Evolutionary conservation across 2,888 invertebrate species (phyloP), one percentile per base, ranked within the genome.

Genomic region (Piscicola geometra): DNA sequence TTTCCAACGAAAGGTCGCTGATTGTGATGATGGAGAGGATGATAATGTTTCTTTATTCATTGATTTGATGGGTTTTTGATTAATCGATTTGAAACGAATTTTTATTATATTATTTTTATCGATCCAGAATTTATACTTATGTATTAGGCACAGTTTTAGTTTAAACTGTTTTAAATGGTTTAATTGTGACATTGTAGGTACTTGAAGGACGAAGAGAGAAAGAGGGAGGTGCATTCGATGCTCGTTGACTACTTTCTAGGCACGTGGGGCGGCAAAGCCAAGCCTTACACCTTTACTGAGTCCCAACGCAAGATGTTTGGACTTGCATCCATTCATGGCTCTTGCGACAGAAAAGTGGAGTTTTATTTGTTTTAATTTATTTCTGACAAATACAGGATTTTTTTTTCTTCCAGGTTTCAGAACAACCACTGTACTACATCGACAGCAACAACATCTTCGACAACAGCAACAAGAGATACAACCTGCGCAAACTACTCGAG

Each of bases 231-330:
- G 84, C 98, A 99, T 84, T 95, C 96, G 0, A 93, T 93, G 88
- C 94, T 97, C 79, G 96, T 98, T 0, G 98, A 99, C 86, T 99
- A 98, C 84, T 99, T 94, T 85, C 87, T 97, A 32, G 97, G 97
- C 0, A 93, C 94, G 76, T 97, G 96, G 95, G 97, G 87, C 94
- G 96, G 96, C 0, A 90, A 88, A 41, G 92, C 95, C 0, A 98
- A 98, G 82, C 97, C 97, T 0, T 97, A 95, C 82, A 94, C 94
- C 82, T 99, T 93, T 83, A 97, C 97, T 0, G 97, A 97, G 86
- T 93, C 96, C 79, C 98, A 98, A 84, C 88, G 94, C 41, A 94
- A 96, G 85, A 89, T 94, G 25, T 77, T 79, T 71, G 71, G 50
- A 21, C 47, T 88, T 1, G 83, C 83, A 1, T 94, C 94, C 81